These are phyloP conservation scores for Danaus plexippus DNA, from an alignment of 1,140 invertebrate genomes.

Conservation along the genomic window DNA sequence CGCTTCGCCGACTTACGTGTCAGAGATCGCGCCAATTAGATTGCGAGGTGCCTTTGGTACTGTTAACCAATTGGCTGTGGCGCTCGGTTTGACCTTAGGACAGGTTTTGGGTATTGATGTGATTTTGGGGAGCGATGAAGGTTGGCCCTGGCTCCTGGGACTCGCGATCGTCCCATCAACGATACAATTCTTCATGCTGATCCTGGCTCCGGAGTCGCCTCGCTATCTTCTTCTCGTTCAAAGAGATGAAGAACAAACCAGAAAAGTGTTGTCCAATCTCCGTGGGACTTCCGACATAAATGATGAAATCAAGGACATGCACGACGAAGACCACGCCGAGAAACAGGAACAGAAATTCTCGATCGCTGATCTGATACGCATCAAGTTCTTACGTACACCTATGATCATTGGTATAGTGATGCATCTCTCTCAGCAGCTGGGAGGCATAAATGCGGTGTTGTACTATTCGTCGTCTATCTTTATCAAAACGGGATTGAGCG, in stretches of 20 bases:
- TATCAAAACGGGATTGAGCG: constrained; percentile 81
- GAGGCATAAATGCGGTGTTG: constrained; percentile 95
- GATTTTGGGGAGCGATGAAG: constrained; percentile 86
- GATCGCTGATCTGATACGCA: constrained; percentile 84
- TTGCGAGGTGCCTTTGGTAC: constrained; percentile 89
- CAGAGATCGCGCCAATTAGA: constrained; percentile 91
- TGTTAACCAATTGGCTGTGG: constrained; percentile 92
- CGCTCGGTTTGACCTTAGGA: constrained; percentile 85
- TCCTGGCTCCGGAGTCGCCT: constrained; percentile 88
- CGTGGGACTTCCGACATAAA: constrained; percentile 75
- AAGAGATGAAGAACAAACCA: constrained; percentile 87
- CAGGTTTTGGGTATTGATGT: constrained; percentile 90
- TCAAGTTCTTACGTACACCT: constrained; percentile 82
- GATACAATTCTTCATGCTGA: constrained; percentile 86
- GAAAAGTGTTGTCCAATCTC: constrained; percentile 70
- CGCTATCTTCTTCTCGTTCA: constrained; percentile 87
- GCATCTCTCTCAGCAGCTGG: constrained; percentile 95
- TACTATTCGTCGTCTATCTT: constrained; percentile 94
- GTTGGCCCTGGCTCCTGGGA: constrained; percentile 88
- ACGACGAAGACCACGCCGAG: constrained; percentile 86
- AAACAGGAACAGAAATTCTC: constrained; percentile 86
- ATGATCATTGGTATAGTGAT: constrained; percentile 93
- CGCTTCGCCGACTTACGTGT: constrained; percentile 93
- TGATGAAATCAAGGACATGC: constrained; percentile 92
- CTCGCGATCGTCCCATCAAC: constrained; percentile 86